phyloP scores from a whole-genome alignment of 2,888 invertebrate species.

The Ryuthela nishihirai region DNA sequence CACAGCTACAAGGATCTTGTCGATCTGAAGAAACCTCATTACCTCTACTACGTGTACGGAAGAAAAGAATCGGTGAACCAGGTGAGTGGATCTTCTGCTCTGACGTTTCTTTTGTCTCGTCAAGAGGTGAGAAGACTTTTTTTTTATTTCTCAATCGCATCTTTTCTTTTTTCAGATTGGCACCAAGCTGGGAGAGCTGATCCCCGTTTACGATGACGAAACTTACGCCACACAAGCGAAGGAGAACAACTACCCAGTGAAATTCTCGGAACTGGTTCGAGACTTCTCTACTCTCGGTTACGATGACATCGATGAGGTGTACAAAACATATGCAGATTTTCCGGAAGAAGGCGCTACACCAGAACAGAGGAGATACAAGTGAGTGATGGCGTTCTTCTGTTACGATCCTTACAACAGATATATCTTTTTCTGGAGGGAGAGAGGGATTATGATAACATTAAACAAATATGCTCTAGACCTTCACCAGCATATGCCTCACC shows the following conservation, averaged over 20 bases:
- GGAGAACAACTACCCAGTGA: constrained; percentile 34
- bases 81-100: constrained; percentile 11
- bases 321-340: constrained; percentile 39
- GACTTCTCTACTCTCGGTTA: constrained; percentile 42
- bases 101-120: too few species aligned
- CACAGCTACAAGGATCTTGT: constrained; percentile 15
- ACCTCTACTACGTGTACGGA: constrained; percentile 19
- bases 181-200: constrained; percentile 13
- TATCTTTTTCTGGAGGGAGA: too few species aligned
- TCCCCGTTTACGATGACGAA: constrained; percentile 16
- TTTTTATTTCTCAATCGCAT: too few species aligned
- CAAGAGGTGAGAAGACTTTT: too few species aligned
- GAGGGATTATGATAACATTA: too few species aligned
- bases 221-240: constrained; percentile 9
- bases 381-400: too few species aligned
- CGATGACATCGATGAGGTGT: constrained; percentile 42
- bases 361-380: constrained; percentile 27
- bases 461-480: too few species aligned
- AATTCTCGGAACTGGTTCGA: constrained; percentile 41
- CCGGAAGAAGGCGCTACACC: constrained; percentile 33
- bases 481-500: too few species aligned
- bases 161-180: constrained; percentile 10
- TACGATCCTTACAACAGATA: too few species aligned
- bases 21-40: constrained; percentile 32
- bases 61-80: constrained; percentile 17